phyloP scores from a whole-genome alignment of 2,888 invertebrate species.

The Lamproptera curius region DNA sequence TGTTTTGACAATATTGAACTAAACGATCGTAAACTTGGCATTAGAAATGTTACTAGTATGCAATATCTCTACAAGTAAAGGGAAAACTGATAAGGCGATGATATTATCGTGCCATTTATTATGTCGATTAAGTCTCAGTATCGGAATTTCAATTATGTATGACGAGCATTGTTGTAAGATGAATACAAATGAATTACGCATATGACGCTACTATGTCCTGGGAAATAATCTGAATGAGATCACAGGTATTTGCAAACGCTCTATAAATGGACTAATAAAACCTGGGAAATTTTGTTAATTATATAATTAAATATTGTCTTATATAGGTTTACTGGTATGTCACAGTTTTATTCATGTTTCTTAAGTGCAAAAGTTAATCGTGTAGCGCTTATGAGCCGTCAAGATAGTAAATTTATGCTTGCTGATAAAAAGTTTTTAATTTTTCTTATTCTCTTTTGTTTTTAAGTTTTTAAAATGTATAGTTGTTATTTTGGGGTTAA shows the following conservation, averaged over 20 bases:
- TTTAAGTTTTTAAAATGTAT: no score
- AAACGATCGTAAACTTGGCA: background rate
- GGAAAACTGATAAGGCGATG: slow-evolving; percentile 13
- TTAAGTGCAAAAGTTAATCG: no score
- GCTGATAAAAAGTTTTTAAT: no score
- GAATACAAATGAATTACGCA: slow-evolving; percentile 22
- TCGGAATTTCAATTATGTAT: slow-evolving; percentile 15
- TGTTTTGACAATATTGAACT: background rate
- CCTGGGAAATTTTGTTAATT: no score
- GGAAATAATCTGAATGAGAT: slow-evolving; percentile 23
- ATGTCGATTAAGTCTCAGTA: slow-evolving; percentile 11
- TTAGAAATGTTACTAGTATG: slow-evolving; percentile 1
- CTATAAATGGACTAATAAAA: no score
- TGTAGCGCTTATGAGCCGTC: no score
- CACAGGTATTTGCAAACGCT: background rate
- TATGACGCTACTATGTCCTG: slow-evolving; percentile 28
- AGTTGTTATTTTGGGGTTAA: no score
- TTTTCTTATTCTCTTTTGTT: no score
- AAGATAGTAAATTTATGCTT: no score
- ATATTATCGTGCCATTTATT: slow-evolving; percentile 12
- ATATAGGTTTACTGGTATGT: no score
- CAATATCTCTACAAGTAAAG: slow-evolving; percentile 5
- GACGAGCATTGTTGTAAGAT: slow-evolving; percentile 10
- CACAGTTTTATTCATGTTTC: no score
- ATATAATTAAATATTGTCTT: no score